These are phyloP conservation scores for Jacana jacana DNA, from an alignment of 2,113 vertebrate species.

Conservation along the genomic window DNA sequence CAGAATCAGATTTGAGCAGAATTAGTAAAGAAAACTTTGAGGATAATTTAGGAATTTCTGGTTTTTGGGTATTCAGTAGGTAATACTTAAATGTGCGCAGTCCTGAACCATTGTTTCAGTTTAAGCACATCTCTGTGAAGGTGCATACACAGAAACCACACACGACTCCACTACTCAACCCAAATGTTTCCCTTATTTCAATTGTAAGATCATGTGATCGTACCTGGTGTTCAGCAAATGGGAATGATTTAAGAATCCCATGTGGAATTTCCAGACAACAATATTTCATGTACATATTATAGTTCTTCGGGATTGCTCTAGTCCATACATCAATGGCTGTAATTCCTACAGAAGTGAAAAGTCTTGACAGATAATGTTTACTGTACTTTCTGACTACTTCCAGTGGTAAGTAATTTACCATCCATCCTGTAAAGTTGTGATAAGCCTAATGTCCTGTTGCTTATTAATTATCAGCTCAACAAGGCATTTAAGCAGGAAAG, in stretches of 20 bases:
- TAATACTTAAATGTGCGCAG: background rate
- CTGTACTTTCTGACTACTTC: background rate
- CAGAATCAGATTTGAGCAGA: background rate
- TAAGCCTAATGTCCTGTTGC: background rate
- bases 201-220: background rate
- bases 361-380: background rate
- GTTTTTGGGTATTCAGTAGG: background rate
- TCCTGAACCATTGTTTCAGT: background rate
- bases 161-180: background rate
- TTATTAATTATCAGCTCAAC: conserved; percentile 55
- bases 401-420: background rate
- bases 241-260: background rate
- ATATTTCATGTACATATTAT: background rate
- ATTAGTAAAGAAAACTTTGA: background rate
- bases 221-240: background rate
- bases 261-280: background rate
- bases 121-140: background rate
- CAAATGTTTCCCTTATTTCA: background rate
- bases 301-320: background rate
- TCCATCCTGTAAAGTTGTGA: background rate
- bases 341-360: background rate
- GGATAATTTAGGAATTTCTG: background rate
- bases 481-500: background rate
- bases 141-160: background rate
- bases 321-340: background rate